These are phyloP conservation scores for Pachymerium ferrugineum DNA, from an alignment of 2,888 invertebrate genomes.

Conservation along the genomic window DNA sequence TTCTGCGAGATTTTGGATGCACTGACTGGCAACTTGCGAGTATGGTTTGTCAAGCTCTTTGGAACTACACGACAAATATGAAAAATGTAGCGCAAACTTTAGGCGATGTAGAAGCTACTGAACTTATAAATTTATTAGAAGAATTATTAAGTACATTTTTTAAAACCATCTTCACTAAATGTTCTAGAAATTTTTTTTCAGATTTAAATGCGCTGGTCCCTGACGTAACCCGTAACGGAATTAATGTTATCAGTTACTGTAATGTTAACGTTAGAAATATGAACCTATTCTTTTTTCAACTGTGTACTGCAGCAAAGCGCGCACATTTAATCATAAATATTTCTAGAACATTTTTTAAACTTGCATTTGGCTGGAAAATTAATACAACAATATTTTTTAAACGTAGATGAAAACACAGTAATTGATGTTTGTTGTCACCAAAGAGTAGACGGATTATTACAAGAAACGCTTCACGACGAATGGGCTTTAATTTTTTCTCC, in stretches of 20 bases:
- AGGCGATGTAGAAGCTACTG: conserved; percentile 20
- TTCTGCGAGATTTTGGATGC: conserved; percentile 57
- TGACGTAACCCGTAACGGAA: too few species aligned
- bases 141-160: conserved; percentile 23
- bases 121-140: conserved; percentile 24
- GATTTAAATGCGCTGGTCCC: too few species aligned
- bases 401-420: background rate
- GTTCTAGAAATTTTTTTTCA: too few species aligned
- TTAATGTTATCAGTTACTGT: too few species aligned
- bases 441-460: background rate
- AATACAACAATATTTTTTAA: background rate
- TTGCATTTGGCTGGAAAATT: background rate
- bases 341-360: background rate
- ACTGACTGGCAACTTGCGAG: conserved; percentile 64
- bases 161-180: too few species aligned
- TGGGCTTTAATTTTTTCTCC: conserved; percentile 35
- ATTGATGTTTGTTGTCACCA: conserved; percentile 11
- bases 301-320: too few species aligned
- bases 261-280: too few species aligned
- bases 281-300: too few species aligned
- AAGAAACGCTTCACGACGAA: conserved; percentile 31
- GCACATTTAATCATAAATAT: too few species aligned
- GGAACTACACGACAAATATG: conserved; percentile 55
- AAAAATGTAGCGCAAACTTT: background rate
- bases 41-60: conserved; percentile 67